These are phyloP conservation scores for Pipra filicauda DNA, from an alignment of 2,113 vertebrate genomes.

Conservation along the genomic window DNA sequence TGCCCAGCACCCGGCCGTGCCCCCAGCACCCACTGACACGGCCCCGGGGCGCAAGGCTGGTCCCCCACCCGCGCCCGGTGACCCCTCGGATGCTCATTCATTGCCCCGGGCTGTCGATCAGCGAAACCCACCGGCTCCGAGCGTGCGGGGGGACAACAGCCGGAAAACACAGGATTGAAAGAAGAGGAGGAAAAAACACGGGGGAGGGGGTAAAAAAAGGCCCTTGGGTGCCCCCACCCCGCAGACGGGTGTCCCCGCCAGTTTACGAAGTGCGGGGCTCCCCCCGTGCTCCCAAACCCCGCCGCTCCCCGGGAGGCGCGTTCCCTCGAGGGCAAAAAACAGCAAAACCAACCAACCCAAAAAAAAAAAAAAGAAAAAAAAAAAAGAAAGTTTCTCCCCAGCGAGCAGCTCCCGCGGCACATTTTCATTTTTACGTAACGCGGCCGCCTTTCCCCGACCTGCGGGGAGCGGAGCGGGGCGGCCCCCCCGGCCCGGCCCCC, in stretches of 20 bases:
- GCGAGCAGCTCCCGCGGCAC: neutral
- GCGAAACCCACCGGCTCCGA: neutral
- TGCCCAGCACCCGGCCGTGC: neutral
- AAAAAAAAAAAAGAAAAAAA: no score
- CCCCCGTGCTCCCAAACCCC: neutral
- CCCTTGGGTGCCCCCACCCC: neutral
- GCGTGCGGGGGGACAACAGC: rapidly evolving
- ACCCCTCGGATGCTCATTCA: neutral
- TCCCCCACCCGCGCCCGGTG: neutral
- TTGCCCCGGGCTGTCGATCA: rapidly evolving
- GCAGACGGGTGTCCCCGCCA: neutral
- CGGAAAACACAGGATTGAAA: neutral
- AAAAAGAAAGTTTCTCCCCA: neutral
- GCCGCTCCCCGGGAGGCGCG: neutral
- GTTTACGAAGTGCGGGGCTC: neutral
- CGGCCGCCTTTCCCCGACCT: neutral
- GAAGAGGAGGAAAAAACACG: no score
- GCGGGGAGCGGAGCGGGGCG: neutral
- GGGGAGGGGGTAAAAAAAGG: rapidly evolving
- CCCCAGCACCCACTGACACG: neutral
- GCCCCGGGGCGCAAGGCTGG: neutral
- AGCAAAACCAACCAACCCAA: neutral
- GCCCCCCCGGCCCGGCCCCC: neutral
- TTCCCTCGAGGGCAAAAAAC: neutral
- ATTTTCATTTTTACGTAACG: conserved; percentile 27